These are phyloP conservation scores for Aradophagus sp. DNA, from an alignment of 1,140 invertebrate genomes.

Conservation along the genomic window DNA sequence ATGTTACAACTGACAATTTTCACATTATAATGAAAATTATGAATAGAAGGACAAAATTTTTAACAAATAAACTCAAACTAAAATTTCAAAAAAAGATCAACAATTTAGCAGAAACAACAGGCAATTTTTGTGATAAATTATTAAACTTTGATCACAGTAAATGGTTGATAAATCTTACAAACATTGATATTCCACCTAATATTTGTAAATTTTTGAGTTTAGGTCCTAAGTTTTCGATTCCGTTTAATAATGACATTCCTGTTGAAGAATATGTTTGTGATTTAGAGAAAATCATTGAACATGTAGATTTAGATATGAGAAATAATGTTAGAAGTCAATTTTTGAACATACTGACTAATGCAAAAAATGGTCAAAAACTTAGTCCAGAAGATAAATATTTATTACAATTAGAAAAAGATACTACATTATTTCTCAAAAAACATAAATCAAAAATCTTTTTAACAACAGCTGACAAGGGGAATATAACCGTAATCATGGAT, in stretches of 20 bases:
- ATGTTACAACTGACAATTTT: neutral
- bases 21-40: neutral
- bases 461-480: neutral
- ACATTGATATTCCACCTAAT: neutral
- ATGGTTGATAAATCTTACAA: too few relatives aligned
- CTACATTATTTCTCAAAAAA: neutral
- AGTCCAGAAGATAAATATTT: constrained; percentile 1
- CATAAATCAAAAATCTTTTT: constrained; percentile 1
- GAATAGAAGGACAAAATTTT: neutral
- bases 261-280: constrained; percentile 8
- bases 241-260: neutral
- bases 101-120: neutral
- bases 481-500: too few relatives aligned
- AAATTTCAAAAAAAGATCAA: constrained; percentile 4
- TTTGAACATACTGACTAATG: constrained; percentile 1
- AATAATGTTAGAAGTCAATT: too few relatives aligned
- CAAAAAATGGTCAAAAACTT: constrained; percentile 1
- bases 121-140: neutral
- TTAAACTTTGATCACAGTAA: constrained; percentile 6
- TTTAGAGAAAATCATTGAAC: neutral
- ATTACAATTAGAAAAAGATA: constrained; percentile 5
- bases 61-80: neutral
- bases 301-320: neutral
- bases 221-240: neutral
- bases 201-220: constrained; percentile 6